Conservation (phyloP, 2,797 vertebrate species). For the Pterois miles region DNA sequence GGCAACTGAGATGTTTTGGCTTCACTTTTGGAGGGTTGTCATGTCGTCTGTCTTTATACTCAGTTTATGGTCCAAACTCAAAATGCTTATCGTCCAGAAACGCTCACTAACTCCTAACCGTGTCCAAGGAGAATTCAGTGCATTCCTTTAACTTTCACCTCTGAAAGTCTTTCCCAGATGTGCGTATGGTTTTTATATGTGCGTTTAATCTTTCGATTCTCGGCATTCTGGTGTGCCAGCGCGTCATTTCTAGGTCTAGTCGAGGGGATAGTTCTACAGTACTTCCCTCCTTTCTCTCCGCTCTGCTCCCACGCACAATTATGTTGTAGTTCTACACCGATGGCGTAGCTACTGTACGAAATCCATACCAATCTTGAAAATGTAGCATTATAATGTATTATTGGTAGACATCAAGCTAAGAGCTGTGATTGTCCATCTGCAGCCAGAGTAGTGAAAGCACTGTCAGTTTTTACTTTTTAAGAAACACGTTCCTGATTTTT, state of each 20-base stretch:
- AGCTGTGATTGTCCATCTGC: conserved; percentile 1
- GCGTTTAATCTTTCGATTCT: neutral
- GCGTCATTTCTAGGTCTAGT: neutral
- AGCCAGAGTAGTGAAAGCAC: conserved; percentile 18
- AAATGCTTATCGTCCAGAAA: neutral
- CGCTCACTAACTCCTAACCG: neutral
- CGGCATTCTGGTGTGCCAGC: neutral
- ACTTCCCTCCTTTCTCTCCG: neutral
- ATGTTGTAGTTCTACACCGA: neutral
- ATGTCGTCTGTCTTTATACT: too few relatives aligned
- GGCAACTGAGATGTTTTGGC: too few relatives aligned
- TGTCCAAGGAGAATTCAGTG: conserved; percentile 15
- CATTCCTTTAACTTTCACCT: conserved; percentile 28
- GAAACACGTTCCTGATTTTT: neutral
- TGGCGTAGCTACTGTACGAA: neutral
- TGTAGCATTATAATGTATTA: conserved; percentile 31
- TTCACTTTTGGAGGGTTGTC: too few relatives aligned
- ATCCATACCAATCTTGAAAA: conserved; percentile 9
- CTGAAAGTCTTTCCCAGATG: neutral
- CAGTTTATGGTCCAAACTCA: neutral
- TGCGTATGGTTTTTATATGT: conserved; percentile 7
- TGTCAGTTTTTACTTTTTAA: conserved; percentile 17
- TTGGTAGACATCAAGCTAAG: neutral
- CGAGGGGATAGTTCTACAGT: neutral
- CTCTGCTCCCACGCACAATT: neutral